These are phyloP conservation scores for Synchiropus splendidus DNA, from an alignment of 2,113 vertebrate genomes.

Conservation along the genomic window DNA sequence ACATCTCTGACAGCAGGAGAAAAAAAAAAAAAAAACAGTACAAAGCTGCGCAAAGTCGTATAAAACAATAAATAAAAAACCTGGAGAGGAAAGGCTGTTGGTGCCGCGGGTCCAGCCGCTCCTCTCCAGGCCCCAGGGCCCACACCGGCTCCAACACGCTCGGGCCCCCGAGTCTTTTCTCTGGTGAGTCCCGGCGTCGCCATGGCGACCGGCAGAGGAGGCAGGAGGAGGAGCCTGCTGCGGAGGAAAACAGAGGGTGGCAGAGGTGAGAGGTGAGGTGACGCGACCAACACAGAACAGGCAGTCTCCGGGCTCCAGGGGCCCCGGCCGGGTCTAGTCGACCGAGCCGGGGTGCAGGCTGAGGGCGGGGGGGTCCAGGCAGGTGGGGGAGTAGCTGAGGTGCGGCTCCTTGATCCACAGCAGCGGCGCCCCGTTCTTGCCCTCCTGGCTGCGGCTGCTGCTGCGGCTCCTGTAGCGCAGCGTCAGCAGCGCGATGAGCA, in stretches of 20 bases:
- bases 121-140: slow-evolving; percentile 36
- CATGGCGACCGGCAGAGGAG: slow-evolving; percentile 55
- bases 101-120: too few relatives aligned
- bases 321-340: slow-evolving; percentile 64
- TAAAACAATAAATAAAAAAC: slow-evolving; percentile 62
- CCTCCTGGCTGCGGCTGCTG: slow-evolving; percentile 86
- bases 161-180: slow-evolving; percentile 30
- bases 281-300: slow-evolving; percentile 39
- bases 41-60: slow-evolving; percentile 57
- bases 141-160: slow-evolving; percentile 3
- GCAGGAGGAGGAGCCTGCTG: slow-evolving; percentile 52
- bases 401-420: slow-evolving; percentile 98
- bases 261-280: slow-evolving; percentile 31
- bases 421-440: slow-evolving; percentile 94
- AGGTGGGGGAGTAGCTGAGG: slow-evolving; percentile 96
- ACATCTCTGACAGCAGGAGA: slow-evolving; percentile 29
- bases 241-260: slow-evolving; percentile 41
- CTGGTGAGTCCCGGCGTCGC: slow-evolving; percentile 48
- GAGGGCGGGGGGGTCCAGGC: slow-evolving; percentile 90
- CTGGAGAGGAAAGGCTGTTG: too few relatives aligned
- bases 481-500: slow-evolving; percentile 89
- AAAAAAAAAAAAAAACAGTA: slow-evolving; percentile 29
- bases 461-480: slow-evolving; percentile 87
- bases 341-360: slow-evolving; percentile 95
- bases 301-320: slow-evolving; percentile 40